Evolutionary conservation across 2,113 vertebrate genomes (phyloP).

Genomic region (Sebastes schlegelii): DNA sequence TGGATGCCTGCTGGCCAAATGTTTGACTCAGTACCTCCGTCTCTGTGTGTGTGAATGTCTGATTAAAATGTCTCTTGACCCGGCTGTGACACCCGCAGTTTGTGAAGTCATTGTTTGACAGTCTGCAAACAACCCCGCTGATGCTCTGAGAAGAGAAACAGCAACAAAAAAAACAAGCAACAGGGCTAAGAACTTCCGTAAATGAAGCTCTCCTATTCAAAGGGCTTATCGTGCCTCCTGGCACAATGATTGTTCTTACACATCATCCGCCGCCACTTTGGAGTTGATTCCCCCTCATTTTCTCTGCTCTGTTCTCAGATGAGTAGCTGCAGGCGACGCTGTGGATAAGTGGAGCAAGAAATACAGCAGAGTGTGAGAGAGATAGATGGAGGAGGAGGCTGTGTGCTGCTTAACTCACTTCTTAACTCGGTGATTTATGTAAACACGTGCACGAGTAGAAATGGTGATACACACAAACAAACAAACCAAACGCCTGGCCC

Average conservation of each 20-base stretch:
- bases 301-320: slow-evolving; percentile 70
- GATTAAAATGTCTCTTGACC: slow-evolving; percentile 73
- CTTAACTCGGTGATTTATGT: slow-evolving; percentile 55
- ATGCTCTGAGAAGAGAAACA: slow-evolving; percentile 47
- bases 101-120: slow-evolving; percentile 58
- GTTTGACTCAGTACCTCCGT: slow-evolving; percentile 56
- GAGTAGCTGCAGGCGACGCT: slow-evolving; percentile 69
- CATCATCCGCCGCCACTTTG: slow-evolving; percentile 68
- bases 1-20: slow-evolving; percentile 53
- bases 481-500: slow-evolving; percentile 2
- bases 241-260: slow-evolving; percentile 70
- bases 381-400: slow-evolving; percentile 46
- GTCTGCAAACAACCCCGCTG: slow-evolving; percentile 60
- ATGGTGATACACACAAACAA: background rate
- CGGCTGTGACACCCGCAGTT: slow-evolving; percentile 55
- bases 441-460: slow-evolving; percentile 29
- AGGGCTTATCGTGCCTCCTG: slow-evolving; percentile 65
- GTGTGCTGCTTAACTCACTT: slow-evolving; percentile 49
- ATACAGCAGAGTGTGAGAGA: slow-evolving; percentile 40
- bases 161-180: slow-evolving; percentile 33
- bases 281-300: slow-evolving; percentile 72
- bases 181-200: slow-evolving; percentile 61
- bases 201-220: slow-evolving; percentile 64
- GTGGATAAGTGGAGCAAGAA: slow-evolving; percentile 71
- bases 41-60: slow-evolving; percentile 35